Base-by-base conservation (phyloP, 2,113 vertebrate genomes). In the Eurypyga helias region DNA sequence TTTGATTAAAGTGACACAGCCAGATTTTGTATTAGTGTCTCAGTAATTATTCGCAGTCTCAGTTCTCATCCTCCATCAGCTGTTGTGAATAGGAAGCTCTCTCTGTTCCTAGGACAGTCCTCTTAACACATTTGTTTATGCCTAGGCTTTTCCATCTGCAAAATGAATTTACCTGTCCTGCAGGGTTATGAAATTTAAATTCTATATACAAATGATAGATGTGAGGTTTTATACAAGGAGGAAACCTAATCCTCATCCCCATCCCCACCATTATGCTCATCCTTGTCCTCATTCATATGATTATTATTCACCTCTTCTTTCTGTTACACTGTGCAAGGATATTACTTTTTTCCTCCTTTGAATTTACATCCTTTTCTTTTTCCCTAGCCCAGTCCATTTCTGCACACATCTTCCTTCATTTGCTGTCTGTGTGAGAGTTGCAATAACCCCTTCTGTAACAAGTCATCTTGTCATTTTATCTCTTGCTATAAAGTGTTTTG, bases 391-490 rank as follows among this genome's bases (percentile, higher is more conserved):
- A 52, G 8, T 41, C 15, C 12, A 2, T 78, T 73, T 55, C 34
- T 51, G 89, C 13, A 38, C 14, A 55, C 34, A 92, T 9, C 33
- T 89, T 89, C 55, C 26, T 94, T 76, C 85, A n/a, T 92, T 87
- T 70, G 11, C 21, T 72, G 15, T 81, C 52, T 46, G 2, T 45
- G 33, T 81, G n/a, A 92, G 7, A 84, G 20, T 67, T 84, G 49
- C 72, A 95, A 71, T 72, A 95, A 72, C 55, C 57, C 77, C 34
- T 87, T 77, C 31, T 29, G 52, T 80, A 87, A 83, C 38, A 93
- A 79, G 73, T 67, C 85, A 89, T 91, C 82, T 76, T 91, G 76
- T 83, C 48, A 80, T 95, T 94, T 91, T 90, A 73, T 95, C 33
- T 96, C 46, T 71, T 66, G 19, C 70, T 77, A 36, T 93, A 81